Base-by-base conservation (phyloP, 2,888 invertebrate genomes). In the Eumerus sabulonum region DNA sequence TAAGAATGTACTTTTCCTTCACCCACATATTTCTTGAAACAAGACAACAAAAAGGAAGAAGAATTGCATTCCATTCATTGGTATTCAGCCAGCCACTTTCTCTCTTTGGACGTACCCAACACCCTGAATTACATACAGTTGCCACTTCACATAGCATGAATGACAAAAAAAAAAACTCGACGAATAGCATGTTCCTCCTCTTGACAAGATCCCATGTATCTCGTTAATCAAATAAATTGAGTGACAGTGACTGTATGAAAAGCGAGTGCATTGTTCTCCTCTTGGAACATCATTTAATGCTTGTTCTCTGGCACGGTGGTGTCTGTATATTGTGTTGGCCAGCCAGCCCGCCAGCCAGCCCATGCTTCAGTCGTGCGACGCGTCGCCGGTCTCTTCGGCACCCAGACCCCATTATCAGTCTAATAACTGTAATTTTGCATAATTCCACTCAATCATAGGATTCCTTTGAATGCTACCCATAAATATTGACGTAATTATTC, bases 171-270 rank as follows among this genome's bases (percentile, higher is more conserved):
- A 27, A 27, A 27, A 27, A 27, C 27, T 2, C 27, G 7, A 27
- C 36, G 51, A 51, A 47, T 62, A 18, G 51, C 50, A 76, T 63
- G 59, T 54, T 57, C 17, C 35, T 71, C 50, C 56, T 64, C 64
- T 40, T n/a, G n/a, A 71, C 60, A 71, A 71, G 51, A 9, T 38
- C 48, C 40, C 72, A 60, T 66, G 72, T 76, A 66, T 48, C 60
- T 72, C 56, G 72, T 76, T 72, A 76, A 76, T 76, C 76, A 76
- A 76, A 66, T 76, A 76, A 76, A 76, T 76, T 76, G 76, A 76
- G 60, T 76, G 76, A 76, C 72, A 72, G 76, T 76, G 76, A 27
- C 60, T 62, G 72, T 60, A 76, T 60, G 66, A 66, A 74, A 76
- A 66, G 40, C 51, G 72, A 72, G 54, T 76, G 72, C 66, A 76